Conservation (phyloP, 2,113 vertebrate species). For the Peromyscus californicus region DNA sequence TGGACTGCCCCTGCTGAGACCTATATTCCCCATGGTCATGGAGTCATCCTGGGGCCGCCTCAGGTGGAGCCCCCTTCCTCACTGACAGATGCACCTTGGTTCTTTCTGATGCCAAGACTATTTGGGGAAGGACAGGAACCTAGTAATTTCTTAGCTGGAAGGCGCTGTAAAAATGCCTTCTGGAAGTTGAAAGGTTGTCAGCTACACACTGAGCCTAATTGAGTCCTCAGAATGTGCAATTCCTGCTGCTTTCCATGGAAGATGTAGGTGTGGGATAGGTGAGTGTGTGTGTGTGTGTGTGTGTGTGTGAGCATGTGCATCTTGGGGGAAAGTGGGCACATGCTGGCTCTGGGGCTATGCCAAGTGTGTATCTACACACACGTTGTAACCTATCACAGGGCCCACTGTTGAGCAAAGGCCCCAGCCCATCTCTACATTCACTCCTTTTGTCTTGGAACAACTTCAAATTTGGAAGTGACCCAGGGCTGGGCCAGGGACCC, state of each 20-base stretch:
- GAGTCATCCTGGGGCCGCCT: neutral
- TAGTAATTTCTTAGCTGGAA: conserved; percentile 79
- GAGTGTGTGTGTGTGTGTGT: neutral
- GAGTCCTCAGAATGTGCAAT: conserved; percentile 72
- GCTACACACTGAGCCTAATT: conserved; percentile 81
- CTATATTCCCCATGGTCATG: neutral
- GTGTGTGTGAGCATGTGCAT: neutral
- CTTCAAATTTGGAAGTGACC: neutral
- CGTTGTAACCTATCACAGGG: too few species aligned
- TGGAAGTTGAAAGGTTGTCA: conserved; percentile 81
- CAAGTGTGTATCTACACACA: neutral
- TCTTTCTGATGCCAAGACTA: conserved; percentile 47
- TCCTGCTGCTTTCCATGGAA: conserved; percentile 56
- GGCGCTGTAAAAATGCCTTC: conserved; percentile 79
- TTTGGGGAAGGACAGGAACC: conserved; percentile 67
- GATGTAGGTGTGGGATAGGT: neutral
- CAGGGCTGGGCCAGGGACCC: neutral
- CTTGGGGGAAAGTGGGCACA: neutral
- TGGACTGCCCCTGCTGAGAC: neutral
- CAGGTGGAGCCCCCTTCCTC: neutral
- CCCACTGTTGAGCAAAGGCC: neutral
- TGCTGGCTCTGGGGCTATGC: neutral
- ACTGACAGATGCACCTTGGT: conserved; percentile 19
- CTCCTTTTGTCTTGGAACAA: neutral
- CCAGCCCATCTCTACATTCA: neutral